A percentile compares a stretch with the other conserved stretches of the same genome.
phyloP scores from a whole-genome alignment of 2,888 invertebrate genomes.

The Orgyia antiqua region DNA sequence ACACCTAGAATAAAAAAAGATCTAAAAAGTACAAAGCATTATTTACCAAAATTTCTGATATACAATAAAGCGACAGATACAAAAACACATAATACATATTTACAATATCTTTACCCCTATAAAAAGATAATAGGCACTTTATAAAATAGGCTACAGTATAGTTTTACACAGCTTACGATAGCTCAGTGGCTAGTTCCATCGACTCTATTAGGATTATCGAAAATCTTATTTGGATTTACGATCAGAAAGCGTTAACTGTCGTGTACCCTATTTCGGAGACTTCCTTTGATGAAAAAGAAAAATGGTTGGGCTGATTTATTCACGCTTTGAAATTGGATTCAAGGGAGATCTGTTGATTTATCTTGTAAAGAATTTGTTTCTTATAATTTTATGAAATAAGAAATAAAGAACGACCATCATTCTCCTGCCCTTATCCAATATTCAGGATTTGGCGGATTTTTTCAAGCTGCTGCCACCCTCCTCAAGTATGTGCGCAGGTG shows the following conservation, averaged over 20 bases:
- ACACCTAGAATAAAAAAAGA: no score
- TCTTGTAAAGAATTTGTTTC: background rate
- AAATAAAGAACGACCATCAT: no score
- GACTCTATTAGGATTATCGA: conserved; percentile 8
- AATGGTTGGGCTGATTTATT: conserved; percentile 3
- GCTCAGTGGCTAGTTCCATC: conserved; percentile 7
- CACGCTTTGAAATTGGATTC: conserved; percentile 3
- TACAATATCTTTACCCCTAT: background rate
- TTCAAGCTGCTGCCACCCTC: no score
- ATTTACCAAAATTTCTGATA: no score
- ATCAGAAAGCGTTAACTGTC: conserved; percentile 6
- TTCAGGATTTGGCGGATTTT: no score
- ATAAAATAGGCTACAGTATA: conserved; percentile 3
- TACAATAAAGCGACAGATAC: no score
- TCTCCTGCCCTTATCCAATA: no score
- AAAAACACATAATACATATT: background rate
- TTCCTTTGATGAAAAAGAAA: conserved; percentile 4
- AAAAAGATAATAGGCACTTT: conserved; percentile 4
- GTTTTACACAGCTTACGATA: conserved; percentile 6
- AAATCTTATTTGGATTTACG: conserved; percentile 8
- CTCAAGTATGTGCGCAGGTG: no score
- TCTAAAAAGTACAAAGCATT: no score
- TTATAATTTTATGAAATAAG: no score
- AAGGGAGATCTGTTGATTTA: background rate
- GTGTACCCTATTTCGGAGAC: conserved; percentile 4